phyloP scores from a whole-genome alignment of 2,888 invertebrate species.

The Dusona sp. region DNA sequence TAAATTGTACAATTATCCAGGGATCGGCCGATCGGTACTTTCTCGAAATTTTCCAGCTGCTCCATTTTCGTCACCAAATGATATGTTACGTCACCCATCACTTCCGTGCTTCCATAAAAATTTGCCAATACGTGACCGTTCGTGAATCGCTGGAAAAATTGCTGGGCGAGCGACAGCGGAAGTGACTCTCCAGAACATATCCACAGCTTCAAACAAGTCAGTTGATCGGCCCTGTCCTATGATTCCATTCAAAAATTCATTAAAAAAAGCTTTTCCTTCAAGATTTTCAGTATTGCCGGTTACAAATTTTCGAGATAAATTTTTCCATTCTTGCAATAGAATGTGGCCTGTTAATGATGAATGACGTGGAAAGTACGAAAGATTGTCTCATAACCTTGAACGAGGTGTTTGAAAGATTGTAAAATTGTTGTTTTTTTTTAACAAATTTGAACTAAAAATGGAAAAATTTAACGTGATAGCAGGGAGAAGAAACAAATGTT shows the following conservation, averaged over 20 bases:
- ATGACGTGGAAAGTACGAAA: no score
- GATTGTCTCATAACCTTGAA: no score
- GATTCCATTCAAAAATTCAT: constrained; percentile 32
- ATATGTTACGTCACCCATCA: constrained; percentile 96
- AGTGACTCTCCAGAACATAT: constrained; percentile 95
- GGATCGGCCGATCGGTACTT: constrained; percentile 93
- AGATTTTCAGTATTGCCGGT: not conserved
- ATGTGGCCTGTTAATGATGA: not conserved
- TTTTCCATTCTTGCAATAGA: not conserved
- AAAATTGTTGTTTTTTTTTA: no score
- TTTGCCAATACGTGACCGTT: constrained; percentile 90
- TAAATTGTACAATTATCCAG: constrained; percentile 93
- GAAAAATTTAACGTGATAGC: not conserved
- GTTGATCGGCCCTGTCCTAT: constrained; percentile 85
- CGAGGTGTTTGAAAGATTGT: no score
- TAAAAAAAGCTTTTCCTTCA: not conserved
- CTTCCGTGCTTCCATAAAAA: constrained; percentile 96
- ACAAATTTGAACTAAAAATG: no score
- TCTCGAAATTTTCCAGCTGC: constrained; percentile 88
- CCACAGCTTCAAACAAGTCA: constrained; percentile 90
- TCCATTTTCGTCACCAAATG: constrained; percentile 88
- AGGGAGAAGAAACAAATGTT: not conserved
- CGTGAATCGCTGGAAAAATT: constrained; percentile 92
- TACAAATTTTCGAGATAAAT: not conserved
- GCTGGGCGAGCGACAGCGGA: constrained; percentile 88